Evolutionary conservation across 1,140 invertebrate genomes (phyloP), one percentile per base, ranked within the genome.

Genomic region (Daktulosphaira vitifoliae): DNA sequence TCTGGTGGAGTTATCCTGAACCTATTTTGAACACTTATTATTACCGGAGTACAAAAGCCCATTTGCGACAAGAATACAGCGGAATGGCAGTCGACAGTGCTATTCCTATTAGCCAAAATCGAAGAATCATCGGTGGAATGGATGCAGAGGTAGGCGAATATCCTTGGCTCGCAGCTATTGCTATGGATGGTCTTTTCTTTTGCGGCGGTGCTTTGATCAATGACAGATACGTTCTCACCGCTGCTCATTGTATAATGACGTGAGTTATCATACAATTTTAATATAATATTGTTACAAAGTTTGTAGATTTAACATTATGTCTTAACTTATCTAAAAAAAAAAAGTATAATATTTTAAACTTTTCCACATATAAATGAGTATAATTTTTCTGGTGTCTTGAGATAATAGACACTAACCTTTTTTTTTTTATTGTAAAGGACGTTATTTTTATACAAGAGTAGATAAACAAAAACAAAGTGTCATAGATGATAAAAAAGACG

Each of bases 71-170:
- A 11, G 39, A 16, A 4, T 4, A 44, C 39, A 16, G 15, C 39
- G 39, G n/a, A 5, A 8, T 4, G 9, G 29, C 23, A 33, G 37
- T 25, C 16, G 33, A 26, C 23, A n/a, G n/a, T n/a, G n/a, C n/a
- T n/a, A n/a, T n/a, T n/a, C n/a, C n/a, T n/a, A n/a, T n/a, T n/a
- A 84, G 85, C 66, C 81, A 82, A 68, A 79, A 82, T 42, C 79
- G 77, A 3, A 77, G 80, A 33, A 80, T 82, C 25, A 78, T 80
- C 20, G 77, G 78, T 16, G 80, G 81, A 5, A 67, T 68, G 54
- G 70, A 73, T 25, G 77, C 79, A 1, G 69, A 68, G n/a, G 59
- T 76, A 5, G 75, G 76, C 59, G 78, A 81, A 65, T 79, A 78
- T 70, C 80, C 81, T 2, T 82, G 80, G 80, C 75, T 80, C 71